Percentiles rank a stretch among this genome's conserved stretches.
Evolutionary conservation across 1,140 invertebrate species (phyloP).

Genomic region (Meloidogyne hapla): DNA sequence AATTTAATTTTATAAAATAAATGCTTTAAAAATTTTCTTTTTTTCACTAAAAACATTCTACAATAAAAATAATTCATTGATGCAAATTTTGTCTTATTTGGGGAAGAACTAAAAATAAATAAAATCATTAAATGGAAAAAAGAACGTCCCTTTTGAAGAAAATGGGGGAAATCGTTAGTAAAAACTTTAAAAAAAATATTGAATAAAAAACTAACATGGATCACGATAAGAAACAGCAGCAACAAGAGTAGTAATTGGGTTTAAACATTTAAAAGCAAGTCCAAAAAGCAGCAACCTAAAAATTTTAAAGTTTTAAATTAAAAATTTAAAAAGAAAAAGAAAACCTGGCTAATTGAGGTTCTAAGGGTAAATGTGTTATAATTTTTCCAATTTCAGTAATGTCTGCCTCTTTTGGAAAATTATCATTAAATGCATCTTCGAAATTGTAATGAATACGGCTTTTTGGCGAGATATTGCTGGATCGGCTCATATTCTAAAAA

Average conservation of each 20-base stretch:
- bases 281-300: constrained; percentile 78
- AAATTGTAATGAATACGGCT: not conserved
- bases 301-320: not conserved
- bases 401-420: constrained; percentile 65
- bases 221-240: constrained; percentile 79
- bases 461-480: not conserved
- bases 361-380: constrained; percentile 82
- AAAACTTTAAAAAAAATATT: constrained; percentile 11
- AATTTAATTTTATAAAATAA: too few relatives aligned
- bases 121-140: too few relatives aligned
- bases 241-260: constrained; percentile 88
- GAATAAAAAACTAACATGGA: constrained; percentile 68
- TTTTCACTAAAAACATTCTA: too few relatives aligned
- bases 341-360: constrained; percentile 81
- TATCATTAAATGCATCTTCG: not conserved
- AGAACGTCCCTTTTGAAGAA: too few relatives aligned
- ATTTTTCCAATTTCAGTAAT: constrained; percentile 83
- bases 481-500: not conserved
- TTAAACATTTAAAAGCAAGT: constrained; percentile 85
- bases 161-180: not conserved
- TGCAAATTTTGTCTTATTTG: too few relatives aligned
- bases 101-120: too few relatives aligned
- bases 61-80: too few relatives aligned
- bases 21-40: too few relatives aligned
- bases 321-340: too few relatives aligned